Evolutionary conservation across 2,797 vertebrate species (phyloP).

Genomic region (Arctocebus calabarensis): DNA sequence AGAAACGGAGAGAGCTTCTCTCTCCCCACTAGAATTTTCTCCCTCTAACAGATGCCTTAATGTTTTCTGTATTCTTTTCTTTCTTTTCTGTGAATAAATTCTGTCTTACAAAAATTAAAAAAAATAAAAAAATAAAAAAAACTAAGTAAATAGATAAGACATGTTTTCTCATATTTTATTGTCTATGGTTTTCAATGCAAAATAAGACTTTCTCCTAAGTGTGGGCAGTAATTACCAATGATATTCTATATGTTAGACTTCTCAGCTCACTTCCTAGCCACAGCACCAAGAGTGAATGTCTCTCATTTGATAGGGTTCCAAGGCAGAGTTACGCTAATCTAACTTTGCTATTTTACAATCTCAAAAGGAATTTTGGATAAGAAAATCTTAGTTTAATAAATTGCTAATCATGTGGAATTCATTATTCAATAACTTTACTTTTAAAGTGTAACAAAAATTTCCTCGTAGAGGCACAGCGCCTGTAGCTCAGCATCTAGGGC

Average conservation of each 20-base stretch:
- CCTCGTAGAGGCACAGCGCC: neutral
- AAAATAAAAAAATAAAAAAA: too few relatives aligned
- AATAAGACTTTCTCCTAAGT: neutral
- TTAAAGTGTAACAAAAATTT: neutral
- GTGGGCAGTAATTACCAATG: neutral
- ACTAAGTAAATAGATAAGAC: too few relatives aligned
- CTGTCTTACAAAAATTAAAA: too few relatives aligned
- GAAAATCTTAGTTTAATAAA: neutral
- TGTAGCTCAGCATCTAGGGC: too few relatives aligned
- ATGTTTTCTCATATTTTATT: conserved; percentile 59
- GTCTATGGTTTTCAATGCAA: neutral
- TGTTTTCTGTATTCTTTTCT: too few relatives aligned
- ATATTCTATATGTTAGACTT: neutral
- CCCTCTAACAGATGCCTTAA: too few relatives aligned
- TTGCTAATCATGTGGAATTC: neutral
- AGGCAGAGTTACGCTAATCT: neutral
- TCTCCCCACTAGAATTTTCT: too few relatives aligned
- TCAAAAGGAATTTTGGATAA: neutral
- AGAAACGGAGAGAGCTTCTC: too few relatives aligned
- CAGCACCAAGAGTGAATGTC: neutral
- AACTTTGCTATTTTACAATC: conserved; percentile 1
- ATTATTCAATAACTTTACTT: neutral
- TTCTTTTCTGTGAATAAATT: too few relatives aligned
- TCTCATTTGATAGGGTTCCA: neutral
- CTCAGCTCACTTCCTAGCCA: neutral